Evolutionary conservation across 1,140 invertebrate genomes (phyloP).

Genomic region (Copidosoma floridanum): DNA sequence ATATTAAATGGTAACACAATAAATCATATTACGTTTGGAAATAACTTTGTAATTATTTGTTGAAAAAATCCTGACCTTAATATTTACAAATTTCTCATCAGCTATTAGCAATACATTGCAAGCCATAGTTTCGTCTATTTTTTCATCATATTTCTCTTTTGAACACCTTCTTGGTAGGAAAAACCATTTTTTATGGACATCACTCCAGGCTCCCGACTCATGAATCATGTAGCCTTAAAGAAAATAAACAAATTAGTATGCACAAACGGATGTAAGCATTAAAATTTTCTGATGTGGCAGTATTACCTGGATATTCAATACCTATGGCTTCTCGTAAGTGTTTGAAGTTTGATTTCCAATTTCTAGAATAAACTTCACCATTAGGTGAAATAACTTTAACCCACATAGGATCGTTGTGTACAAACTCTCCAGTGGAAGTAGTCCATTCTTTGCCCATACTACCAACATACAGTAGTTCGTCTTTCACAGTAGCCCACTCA

Average conservation of each 20-base stretch:
- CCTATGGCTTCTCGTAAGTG: slow-evolving; percentile 61
- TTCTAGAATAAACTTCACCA: slow-evolving; percentile 64
- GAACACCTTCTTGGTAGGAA: slow-evolving; percentile 93
- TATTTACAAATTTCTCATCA: slow-evolving; percentile 74
- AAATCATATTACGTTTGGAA: background rate
- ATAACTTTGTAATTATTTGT: background rate
- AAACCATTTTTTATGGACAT: slow-evolving; percentile 81
- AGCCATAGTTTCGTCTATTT: slow-evolving; percentile 84
- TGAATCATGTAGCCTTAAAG: slow-evolving; percentile 92
- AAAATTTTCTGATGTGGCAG: too few species aligned
- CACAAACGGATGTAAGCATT: too few species aligned
- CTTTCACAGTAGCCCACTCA: slow-evolving; percentile 96
- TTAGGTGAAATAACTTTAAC: slow-evolving; percentile 79
- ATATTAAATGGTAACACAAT: background rate
- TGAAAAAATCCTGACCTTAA: slow-evolving; percentile 57
- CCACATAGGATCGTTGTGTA: slow-evolving; percentile 93
- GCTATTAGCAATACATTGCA: slow-evolving; percentile 88
- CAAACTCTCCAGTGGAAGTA: slow-evolving; percentile 75
- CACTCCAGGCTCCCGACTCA: slow-evolving; percentile 90
- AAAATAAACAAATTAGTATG: slow-evolving; percentile 32
- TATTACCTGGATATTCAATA: slow-evolving; percentile 73
- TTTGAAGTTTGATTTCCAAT: slow-evolving; percentile 70
- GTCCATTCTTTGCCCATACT: slow-evolving; percentile 99
- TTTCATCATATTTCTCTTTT: slow-evolving; percentile 84
- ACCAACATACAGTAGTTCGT: slow-evolving; percentile 86